Percentiles rank a stretch among this genome's conserved stretches.
These are phyloP conservation scores for Drosophila kohkoa DNA, from an alignment of 1,140 invertebrate genomes.

Conservation along the genomic window DNA sequence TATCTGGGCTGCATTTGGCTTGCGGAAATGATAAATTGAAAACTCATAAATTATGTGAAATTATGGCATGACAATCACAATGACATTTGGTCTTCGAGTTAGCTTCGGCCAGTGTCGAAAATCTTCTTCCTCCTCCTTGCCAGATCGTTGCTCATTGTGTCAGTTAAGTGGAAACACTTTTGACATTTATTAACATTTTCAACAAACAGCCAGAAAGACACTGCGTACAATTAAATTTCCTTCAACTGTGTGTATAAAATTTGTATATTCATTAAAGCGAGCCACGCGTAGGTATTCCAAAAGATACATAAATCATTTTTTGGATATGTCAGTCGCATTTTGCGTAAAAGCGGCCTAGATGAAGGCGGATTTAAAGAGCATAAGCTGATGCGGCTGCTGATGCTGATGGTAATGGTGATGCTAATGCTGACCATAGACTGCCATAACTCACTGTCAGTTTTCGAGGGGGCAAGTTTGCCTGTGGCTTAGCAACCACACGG, in stretches of 20 bases:
- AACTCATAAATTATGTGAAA: constrained; percentile 81
- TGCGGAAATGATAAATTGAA: constrained; percentile 71
- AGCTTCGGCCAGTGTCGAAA: constrained; percentile 54
- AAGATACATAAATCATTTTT: constrained; percentile 74
- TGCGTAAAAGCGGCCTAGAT: constrained; percentile 25
- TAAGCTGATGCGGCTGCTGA: constrained; percentile 30
- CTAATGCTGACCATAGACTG: constrained; percentile 54
- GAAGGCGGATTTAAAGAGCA: constrained; percentile 41
- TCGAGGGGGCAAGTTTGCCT: constrained; percentile 28
- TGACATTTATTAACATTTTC: constrained; percentile 81
- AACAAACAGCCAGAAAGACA: neutral
- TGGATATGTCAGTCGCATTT: constrained; percentile 47
- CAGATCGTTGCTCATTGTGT: constrained; percentile 70
- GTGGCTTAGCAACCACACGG: constrained; percentile 48
- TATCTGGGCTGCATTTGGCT: neutral
- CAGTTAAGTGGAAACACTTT: constrained; percentile 70
- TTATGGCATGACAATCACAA: constrained; percentile 43
- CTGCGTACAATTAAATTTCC: constrained; percentile 66
- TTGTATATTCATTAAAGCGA: constrained; percentile 60
- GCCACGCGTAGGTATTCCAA: constrained; percentile 47
- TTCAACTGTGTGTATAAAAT: constrained; percentile 1
- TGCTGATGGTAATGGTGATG: neutral
- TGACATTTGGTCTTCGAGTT: constrained; percentile 29
- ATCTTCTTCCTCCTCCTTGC: constrained; percentile 48
- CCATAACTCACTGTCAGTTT: constrained; percentile 81